These are phyloP conservation scores for Sarcophaga subvicina DNA, from an alignment of 2,888 invertebrate species.

Conservation along the genomic window DNA sequence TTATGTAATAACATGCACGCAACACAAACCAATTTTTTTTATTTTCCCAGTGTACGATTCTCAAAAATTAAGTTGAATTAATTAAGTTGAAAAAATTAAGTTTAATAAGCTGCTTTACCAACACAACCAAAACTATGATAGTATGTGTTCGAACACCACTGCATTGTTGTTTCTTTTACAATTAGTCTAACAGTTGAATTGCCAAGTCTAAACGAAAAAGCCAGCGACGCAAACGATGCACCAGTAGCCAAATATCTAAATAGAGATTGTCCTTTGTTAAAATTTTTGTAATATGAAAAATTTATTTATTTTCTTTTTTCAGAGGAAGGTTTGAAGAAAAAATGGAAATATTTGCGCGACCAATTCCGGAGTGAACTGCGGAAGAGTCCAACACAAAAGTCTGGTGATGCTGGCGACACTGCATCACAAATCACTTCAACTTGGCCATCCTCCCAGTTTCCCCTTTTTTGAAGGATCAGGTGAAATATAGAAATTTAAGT, in stretches of 20 bases:
- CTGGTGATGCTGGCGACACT: slow-evolving; percentile 16
- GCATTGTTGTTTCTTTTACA: slow-evolving; percentile 38
- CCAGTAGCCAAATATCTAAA: slow-evolving; percentile 49
- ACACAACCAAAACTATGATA: too few relatives aligned
- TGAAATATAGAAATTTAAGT: too few relatives aligned
- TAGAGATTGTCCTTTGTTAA: too few relatives aligned
- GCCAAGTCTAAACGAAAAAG: slow-evolving; percentile 45
- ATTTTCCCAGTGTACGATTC: too few relatives aligned
- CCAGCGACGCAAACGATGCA: slow-evolving; percentile 33
- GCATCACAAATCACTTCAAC: slow-evolving; percentile 10
- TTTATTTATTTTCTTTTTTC: slow-evolving; percentile 18
- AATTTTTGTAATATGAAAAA: background rate
- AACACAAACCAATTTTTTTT: too few relatives aligned
- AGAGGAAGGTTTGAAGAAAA: slow-evolving; percentile 29
- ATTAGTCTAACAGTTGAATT: slow-evolving; percentile 51
- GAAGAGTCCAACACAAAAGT: slow-evolving; percentile 14
- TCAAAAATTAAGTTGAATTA: too few relatives aligned
- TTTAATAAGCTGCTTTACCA: too few relatives aligned
- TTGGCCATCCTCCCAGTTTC: slow-evolving; percentile 3
- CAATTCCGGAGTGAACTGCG: slow-evolving; percentile 35
- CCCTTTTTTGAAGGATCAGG: slow-evolving; percentile 14
- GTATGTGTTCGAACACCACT: too few relatives aligned
- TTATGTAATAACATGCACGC: too few relatives aligned
- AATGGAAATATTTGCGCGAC: slow-evolving; percentile 29
- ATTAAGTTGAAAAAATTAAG: too few relatives aligned